Conservation (phyloP, 1,140 invertebrate species). For the Tetranychus urticae region DNA sequence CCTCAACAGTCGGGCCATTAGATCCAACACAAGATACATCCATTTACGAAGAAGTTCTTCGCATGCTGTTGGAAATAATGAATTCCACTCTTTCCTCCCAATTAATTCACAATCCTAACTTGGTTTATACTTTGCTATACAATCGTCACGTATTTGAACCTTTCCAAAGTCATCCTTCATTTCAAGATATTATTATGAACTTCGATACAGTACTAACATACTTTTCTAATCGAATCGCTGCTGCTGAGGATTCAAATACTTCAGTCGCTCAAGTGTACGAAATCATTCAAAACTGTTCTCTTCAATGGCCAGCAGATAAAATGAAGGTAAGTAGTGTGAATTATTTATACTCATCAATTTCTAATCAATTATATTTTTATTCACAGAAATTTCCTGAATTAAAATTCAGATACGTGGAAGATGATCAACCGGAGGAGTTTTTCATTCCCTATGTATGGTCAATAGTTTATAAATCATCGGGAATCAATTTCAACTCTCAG, state of each 20-base stretch:
- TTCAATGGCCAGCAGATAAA: slow-evolving; percentile 70
- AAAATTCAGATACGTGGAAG: slow-evolving; percentile 97
- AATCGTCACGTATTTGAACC: slow-evolving; percentile 70
- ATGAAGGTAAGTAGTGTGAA: slow-evolving; percentile 38
- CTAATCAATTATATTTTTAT: slow-evolving; percentile 5
- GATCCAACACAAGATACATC: slow-evolving; percentile 49
- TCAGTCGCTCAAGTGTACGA: slow-evolving; percentile 61
- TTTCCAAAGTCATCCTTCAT: slow-evolving; percentile 60
- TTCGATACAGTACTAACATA: slow-evolving; percentile 78
- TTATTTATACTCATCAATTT: slow-evolving; percentile 3
- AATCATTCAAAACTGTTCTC: slow-evolving; percentile 58
- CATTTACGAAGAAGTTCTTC: slow-evolving; percentile 85
- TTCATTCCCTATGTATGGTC: slow-evolving; percentile 98
- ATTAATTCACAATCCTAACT: slow-evolving; percentile 67
- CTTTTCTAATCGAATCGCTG: slow-evolving; percentile 45
- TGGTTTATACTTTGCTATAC: slow-evolving; percentile 86
- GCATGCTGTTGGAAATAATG: slow-evolving; percentile 86
- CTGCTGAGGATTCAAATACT: slow-evolving; percentile 30
- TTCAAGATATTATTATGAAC: slow-evolving; percentile 87
- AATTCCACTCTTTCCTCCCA: slow-evolving; percentile 76
- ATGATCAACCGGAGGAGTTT: slow-evolving; percentile 94
- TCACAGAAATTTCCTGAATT: slow-evolving; percentile 87
- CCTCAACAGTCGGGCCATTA: slow-evolving; percentile 16
- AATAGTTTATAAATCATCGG: slow-evolving; percentile 50
- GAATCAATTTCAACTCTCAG: slow-evolving; percentile 44